Conservation (phyloP, 2,797 vertebrate species). For the Ptychobarbus kaznakovi region DNA sequence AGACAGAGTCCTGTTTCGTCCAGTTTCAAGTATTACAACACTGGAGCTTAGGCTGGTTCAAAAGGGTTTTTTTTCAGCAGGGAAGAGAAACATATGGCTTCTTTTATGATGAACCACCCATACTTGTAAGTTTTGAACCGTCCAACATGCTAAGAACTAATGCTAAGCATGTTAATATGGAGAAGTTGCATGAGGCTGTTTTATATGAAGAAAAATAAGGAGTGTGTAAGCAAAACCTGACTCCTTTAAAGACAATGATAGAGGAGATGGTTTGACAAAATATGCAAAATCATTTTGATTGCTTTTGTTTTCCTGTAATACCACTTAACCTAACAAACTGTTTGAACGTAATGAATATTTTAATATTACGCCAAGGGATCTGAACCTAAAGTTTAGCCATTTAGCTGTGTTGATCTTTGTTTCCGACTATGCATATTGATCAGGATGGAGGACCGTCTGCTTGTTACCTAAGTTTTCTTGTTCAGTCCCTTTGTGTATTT, state of each 20-base stretch:
- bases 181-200: slow-evolving; percentile 8
- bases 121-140: slow-evolving; percentile 20
- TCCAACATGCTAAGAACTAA: slow-evolving; percentile 25
- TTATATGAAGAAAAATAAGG: slow-evolving; percentile 14
- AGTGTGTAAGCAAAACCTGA: slow-evolving; percentile 52
- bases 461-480: slow-evolving; percentile 65
- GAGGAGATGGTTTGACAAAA: slow-evolving; percentile 71
- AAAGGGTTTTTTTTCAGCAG: not conserved
- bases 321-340: slow-evolving; percentile 67
- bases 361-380: slow-evolving; percentile 69
- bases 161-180: slow-evolving; percentile 10
- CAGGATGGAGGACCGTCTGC: slow-evolving; percentile 65
- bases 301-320: slow-evolving; percentile 52
- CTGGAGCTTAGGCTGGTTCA: not conserved
- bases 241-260: slow-evolving; percentile 32
- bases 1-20: not conserved
- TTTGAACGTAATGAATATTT: slow-evolving; percentile 70
- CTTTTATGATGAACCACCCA: slow-evolving; percentile 11
- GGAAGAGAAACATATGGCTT: slow-evolving; percentile 29
- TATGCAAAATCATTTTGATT: slow-evolving; percentile 62
- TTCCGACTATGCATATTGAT: slow-evolving; percentile 80
- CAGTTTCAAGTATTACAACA: not conserved
- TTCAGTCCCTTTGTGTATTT: slow-evolving; percentile 38
- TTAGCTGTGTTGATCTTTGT: slow-evolving; percentile 67
- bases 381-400: slow-evolving; percentile 65